phyloP scores from a whole-genome alignment of 2,113 vertebrate genomes.

The Dinomys branickii region DNA sequence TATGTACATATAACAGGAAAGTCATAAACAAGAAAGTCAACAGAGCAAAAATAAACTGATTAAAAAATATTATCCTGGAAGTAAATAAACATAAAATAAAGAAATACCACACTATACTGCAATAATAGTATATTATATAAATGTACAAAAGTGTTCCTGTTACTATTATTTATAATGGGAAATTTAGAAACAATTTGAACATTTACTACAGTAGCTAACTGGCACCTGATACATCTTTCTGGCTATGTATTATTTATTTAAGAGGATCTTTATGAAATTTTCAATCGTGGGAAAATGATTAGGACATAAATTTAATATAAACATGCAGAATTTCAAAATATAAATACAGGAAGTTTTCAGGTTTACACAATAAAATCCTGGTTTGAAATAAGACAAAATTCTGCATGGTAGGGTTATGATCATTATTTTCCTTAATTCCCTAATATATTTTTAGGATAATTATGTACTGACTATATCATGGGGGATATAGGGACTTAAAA shows the following conservation, averaged over 20 bases:
- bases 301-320: not conserved
- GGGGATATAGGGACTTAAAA: not conserved
- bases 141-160: not conserved
- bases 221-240: not conserved
- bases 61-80: not conserved
- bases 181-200: not conserved
- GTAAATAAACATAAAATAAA: conserved; percentile 22
- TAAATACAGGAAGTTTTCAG: not conserved
- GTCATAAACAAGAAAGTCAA: not conserved
- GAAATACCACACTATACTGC: not conserved
- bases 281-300: not conserved
- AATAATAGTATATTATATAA: not conserved
- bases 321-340: not conserved
- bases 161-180: not conserved
- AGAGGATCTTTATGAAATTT: not conserved
- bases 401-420: not conserved
- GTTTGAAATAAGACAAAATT: not conserved
- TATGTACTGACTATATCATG: not conserved
- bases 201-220: not conserved
- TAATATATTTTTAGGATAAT: not conserved
- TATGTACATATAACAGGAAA: not conserved
- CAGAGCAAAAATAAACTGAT: not conserved
- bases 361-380: not conserved
- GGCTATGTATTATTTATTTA: not conserved
- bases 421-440: conserved; percentile 30